Conservation (phyloP, 2,113 vertebrate species). For the Ameiurus melas region DNA sequence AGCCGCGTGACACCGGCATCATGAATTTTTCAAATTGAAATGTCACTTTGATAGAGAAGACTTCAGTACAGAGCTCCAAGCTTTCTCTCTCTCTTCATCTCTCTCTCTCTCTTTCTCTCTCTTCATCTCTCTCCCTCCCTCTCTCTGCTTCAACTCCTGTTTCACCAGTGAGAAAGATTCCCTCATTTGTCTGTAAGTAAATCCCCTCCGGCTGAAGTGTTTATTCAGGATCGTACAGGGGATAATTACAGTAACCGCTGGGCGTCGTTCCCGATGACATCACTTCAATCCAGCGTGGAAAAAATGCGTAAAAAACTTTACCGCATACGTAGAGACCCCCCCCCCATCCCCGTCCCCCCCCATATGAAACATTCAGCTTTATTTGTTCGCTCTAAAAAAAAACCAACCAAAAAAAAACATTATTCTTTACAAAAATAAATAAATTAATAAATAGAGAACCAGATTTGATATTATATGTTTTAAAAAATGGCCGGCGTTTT, state of each 20-base stretch:
- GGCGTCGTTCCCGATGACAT: neutral
- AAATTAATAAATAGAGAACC: too few species aligned
- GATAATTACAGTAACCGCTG: slow-evolving; percentile 32
- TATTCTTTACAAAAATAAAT: too few species aligned
- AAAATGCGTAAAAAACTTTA: neutral
- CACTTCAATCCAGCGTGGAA: neutral
- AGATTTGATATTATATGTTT: too few species aligned
- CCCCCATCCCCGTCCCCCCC: too few species aligned
- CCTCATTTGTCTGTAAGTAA: neutral
- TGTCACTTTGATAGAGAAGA: slow-evolving; percentile 49
- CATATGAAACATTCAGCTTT: too few species aligned
- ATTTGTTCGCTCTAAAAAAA: too few species aligned
- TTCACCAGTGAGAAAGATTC: neutral
- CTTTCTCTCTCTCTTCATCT: too few species aligned
- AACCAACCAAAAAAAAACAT: too few species aligned
- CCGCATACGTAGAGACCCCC: too few species aligned
- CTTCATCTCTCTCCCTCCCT: too few species aligned
- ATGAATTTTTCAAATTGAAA: slow-evolving; percentile 54
- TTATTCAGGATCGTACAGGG: slow-evolving; percentile 10
- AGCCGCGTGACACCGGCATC: slow-evolving; percentile 21
- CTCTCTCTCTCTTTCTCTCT: too few species aligned
- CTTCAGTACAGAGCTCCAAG: slow-evolving; percentile 9
- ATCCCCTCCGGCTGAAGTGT: slow-evolving; percentile 11
- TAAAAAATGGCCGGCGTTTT: too few species aligned
- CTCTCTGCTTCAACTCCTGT: neutral